A percentile compares a stretch with the other conserved stretches of the same genome.
Evolutionary conservation across 2,888 invertebrate genomes (phyloP).

Genomic region (Esperia sulphurella): DNA sequence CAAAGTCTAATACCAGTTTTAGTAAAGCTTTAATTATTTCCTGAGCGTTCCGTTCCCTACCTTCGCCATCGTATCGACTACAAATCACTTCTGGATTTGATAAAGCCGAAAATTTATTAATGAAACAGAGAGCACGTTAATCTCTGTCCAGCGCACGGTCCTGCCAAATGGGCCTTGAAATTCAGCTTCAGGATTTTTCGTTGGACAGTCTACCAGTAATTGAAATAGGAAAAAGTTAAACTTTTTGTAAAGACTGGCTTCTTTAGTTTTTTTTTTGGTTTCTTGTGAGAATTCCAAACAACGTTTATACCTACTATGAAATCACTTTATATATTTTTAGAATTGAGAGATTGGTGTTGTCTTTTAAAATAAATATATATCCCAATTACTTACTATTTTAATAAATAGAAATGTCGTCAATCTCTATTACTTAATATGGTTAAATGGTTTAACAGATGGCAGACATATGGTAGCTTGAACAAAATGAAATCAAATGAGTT

Average conservation of each 20-base stretch:
- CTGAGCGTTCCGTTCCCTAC: background rate
- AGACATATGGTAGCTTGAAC: no score
- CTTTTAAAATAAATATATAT: no score
- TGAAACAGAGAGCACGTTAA: constrained; percentile 56
- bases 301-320: no score
- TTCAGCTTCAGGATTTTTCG: constrained; percentile 34
- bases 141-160: constrained; percentile 55
- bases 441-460: no score
- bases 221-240: background rate
- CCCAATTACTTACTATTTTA: no score
- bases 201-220: constrained; percentile 10
- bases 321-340: no score
- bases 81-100: constrained; percentile 31
- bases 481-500: no score
- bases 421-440: no score
- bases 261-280: background rate
- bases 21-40: no score
- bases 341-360: no score
- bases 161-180: constrained; percentile 56
- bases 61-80: constrained; percentile 8
- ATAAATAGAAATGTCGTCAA: no score
- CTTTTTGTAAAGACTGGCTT: background rate
- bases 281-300: background rate
- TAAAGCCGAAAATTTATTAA: constrained; percentile 43
- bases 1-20: no score